Conservation (phyloP, 2,113 vertebrate genomes). For the Rhinolophus ferrumequinum region DNA sequence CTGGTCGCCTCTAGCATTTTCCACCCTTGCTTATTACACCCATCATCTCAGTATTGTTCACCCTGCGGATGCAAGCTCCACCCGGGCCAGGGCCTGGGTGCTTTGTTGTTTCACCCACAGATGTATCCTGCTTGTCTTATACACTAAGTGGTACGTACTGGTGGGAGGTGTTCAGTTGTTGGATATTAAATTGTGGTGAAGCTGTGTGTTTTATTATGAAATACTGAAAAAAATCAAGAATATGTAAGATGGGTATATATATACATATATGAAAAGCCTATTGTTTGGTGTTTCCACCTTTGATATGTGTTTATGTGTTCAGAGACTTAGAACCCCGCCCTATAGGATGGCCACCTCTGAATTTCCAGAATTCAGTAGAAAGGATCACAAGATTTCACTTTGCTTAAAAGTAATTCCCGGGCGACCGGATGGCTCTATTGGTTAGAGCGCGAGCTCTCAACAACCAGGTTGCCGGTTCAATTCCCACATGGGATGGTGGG, state of each 20-base stretch:
- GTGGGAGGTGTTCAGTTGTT: not conserved
- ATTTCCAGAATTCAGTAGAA: not conserved
- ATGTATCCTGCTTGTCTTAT: not conserved
- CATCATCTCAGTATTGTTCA: accelerated
- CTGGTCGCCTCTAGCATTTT: not conserved
- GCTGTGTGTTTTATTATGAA: not conserved
- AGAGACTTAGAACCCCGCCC: too few species aligned
- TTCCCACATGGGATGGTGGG: too few species aligned
- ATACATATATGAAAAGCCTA: accelerated
- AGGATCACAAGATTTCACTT: not conserved
- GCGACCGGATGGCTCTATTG: too few species aligned
- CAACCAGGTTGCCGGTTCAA: too few species aligned
- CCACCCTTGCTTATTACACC: accelerated
- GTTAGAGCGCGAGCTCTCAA: too few species aligned
- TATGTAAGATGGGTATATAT: accelerated
- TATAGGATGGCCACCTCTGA: not conserved
- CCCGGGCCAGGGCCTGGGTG: accelerated
- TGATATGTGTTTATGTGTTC: not conserved
- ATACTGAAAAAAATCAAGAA: not conserved
- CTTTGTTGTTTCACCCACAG: accelerated
- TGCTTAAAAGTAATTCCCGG: not conserved
- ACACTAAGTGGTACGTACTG: accelerated
- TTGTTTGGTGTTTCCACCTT: not conserved
- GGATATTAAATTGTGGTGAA: not conserved
- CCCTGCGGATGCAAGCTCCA: not conserved